Evolutionary conservation across 2,797 vertebrate genomes (phyloP).

Genomic region (Catamblyrhynchus diadema): DNA sequence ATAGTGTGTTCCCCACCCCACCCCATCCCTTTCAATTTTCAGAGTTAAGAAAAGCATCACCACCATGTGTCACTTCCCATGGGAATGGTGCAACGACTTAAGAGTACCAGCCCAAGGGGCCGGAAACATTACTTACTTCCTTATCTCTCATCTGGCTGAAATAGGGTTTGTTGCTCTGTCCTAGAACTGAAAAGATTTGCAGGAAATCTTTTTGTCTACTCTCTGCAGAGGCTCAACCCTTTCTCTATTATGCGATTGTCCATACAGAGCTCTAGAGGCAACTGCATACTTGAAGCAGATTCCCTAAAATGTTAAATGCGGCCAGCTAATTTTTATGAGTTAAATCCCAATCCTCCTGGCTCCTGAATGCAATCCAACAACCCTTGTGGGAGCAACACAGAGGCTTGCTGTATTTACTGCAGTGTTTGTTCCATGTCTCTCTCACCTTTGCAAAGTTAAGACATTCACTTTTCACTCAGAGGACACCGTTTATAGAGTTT

Average conservation of each 20-base stretch:
- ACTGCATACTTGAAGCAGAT: background rate
- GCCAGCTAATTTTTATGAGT: background rate
- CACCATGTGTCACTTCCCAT: background rate
- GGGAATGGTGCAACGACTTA: background rate
- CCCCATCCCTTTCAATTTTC: background rate
- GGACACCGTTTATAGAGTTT: background rate
- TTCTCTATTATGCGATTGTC: background rate
- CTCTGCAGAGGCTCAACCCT: background rate
- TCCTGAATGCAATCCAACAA: background rate
- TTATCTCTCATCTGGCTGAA: constrained; percentile 6
- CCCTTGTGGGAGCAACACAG: background rate
- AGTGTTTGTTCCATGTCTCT: background rate
- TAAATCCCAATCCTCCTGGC: background rate
- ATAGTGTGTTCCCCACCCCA: accelerated
- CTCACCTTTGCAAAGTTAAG: background rate
- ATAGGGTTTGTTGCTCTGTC: background rate
- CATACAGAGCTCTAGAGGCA: background rate
- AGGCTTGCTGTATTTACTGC: background rate
- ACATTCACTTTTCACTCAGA: background rate
- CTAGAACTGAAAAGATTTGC: background rate
- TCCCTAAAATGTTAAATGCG: background rate
- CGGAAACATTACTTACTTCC: background rate
- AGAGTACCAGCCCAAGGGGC: background rate
- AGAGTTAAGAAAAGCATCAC: constrained; percentile 18
- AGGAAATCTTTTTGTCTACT: constrained; percentile 6